Evolutionary conservation across 2,888 invertebrate genomes (phyloP), one percentile per base, ranked within the genome.

Genomic region (Stenoptilia bipunctidactyla): DNA sequence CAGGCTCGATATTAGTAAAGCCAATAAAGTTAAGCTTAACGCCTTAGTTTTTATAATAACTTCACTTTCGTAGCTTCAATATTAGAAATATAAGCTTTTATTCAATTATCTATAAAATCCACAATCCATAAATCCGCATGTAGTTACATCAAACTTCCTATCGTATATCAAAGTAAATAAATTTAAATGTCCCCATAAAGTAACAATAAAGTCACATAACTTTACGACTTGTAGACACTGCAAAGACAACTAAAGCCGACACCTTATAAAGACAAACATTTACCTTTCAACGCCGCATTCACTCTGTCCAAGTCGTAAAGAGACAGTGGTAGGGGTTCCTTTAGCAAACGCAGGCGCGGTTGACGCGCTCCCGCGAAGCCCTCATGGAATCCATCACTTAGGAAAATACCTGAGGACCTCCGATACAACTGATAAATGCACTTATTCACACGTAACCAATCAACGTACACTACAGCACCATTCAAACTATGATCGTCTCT

Each of bases 261-360:
- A 66, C 59, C 61, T 64, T 64, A 60, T 56, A 59, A 66, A 53
- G 58, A 66, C 65, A 69, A 76, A 79, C 61, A 75, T 79, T 82
- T 82, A 83, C 83, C 82, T 79, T 76, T 79, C 63, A 83, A 71
- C 50, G 83, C 80, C 52, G 80, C 80, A 66, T 79, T 80, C 53
- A 83, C 79, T 76, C 82, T 74, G 60, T 80, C 80, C 72, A 77
- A 72, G 68, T 80, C 82, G 57, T 80, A 82, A 55, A 80, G 74
- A 50, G 82, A 76, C 66, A 80, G 64, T 57, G 80, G 73, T 54
- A 83, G 74, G 46, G 82, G 80, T 68, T 80, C 82, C 61, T 75
- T 77, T 66, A 83, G 69, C 52, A 83, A 60, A 44, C 82, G 73
- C 45, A 83, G 64, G 27, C 73, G 68, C 27, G 65, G 66, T 53